Conservation (phyloP, 2,888 invertebrate genomes). For the Lymantria dispar region DNA sequence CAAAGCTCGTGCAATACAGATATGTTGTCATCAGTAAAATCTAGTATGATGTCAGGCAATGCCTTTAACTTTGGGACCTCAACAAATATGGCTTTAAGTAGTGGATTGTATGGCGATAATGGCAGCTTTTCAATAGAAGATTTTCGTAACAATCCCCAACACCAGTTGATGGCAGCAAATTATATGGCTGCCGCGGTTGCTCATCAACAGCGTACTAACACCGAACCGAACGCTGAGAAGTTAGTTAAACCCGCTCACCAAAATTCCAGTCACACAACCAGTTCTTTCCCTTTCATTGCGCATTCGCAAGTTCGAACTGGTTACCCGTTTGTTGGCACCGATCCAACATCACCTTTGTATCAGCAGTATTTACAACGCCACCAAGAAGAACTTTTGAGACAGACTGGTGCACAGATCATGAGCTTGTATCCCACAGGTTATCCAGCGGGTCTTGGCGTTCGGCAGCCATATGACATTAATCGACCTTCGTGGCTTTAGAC, state of each 20-base stretch:
- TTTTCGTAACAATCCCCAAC: constrained; percentile 83
- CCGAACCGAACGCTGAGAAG: constrained; percentile 60
- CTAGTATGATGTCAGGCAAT: constrained; percentile 89
- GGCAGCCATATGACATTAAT: constrained; percentile 89
- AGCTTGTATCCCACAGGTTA: constrained; percentile 86
- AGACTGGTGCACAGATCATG: constrained; percentile 84
- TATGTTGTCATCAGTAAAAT: constrained; percentile 63
- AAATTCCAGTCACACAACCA: constrained; percentile 59
- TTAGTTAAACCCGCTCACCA: constrained; percentile 76
- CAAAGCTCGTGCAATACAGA: constrained; percentile 83
- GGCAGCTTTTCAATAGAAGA: constrained; percentile 86
- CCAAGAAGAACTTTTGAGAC: constrained; percentile 83
- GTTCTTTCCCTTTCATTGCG: constrained; percentile 84
- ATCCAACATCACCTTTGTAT: constrained; percentile 86
- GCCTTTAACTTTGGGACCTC: constrained; percentile 92
- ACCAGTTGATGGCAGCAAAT: constrained; percentile 82
- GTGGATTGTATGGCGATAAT: constrained; percentile 84
- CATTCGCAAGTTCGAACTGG: constrained; percentile 83
- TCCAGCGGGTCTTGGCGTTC: constrained; percentile 83
- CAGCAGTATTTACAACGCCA: constrained; percentile 87
- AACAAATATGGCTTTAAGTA: constrained; percentile 79
- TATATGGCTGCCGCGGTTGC: constrained; percentile 77
- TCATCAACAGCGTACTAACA: constrained; percentile 64
- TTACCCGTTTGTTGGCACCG: constrained; percentile 84
- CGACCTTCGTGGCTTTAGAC: constrained; percentile 86